phyloP scores from a whole-genome alignment of 2,888 invertebrate species.

The Nebria brevicollis region DNA sequence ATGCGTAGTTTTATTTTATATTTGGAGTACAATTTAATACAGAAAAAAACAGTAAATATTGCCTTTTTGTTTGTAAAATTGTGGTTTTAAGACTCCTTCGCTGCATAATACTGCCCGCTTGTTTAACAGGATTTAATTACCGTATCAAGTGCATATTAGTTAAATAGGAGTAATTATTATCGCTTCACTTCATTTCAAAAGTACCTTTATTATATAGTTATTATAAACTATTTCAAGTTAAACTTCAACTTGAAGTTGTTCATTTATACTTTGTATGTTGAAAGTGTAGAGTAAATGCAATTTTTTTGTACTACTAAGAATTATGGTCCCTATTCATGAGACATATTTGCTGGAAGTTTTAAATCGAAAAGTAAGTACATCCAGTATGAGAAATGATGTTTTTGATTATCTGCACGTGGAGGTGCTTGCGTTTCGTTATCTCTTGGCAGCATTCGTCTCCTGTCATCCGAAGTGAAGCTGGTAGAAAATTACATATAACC shows the following conservation, averaged over 20 bases:
- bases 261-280: neutral
- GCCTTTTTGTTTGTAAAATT: constrained; percentile 21
- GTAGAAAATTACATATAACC: constrained; percentile 1
- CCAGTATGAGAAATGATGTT: neutral
- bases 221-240: too few relatives aligned
- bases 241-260: neutral
- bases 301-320: neutral
- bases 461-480: neutral
- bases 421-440: neutral
- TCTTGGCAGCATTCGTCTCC: neutral
- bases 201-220: too few relatives aligned
- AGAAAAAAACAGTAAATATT: too few relatives aligned
- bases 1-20: neutral
- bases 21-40: constrained; percentile 16
- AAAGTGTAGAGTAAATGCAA: neutral
- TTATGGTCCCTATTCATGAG: neutral
- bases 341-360: neutral
- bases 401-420: constrained; percentile 1
- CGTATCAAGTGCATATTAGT: neutral
- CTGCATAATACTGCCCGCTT: neutral
- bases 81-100: constrained; percentile 16
- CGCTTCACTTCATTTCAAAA: too few relatives aligned
- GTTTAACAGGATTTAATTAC: constrained; percentile 24
- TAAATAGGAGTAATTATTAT: too few relatives aligned
- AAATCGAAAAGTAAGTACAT: constrained; percentile 7